Percentiles rank a stretch among this genome's conserved stretches.
phyloP scores from a whole-genome alignment of 2,113 vertebrate species.

The Heptranchias perlo region DNA sequence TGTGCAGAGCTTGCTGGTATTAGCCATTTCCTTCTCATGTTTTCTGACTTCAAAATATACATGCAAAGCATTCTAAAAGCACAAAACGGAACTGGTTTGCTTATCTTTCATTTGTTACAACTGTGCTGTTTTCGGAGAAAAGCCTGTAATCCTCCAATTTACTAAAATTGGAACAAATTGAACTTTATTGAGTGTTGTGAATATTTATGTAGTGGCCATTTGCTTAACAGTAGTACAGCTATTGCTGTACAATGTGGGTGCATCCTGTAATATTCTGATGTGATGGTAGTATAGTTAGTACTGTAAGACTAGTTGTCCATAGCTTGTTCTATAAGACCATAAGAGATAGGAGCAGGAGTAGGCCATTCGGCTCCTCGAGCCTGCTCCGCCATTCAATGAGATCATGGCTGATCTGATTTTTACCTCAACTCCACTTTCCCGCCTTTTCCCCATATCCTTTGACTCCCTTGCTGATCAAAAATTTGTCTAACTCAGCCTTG shows the following conservation, averaged over 20 bases:
- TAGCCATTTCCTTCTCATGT: conserved; percentile 27
- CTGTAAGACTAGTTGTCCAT: too few species aligned
- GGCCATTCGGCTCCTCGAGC: too few species aligned
- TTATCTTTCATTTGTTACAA: conserved; percentile 4
- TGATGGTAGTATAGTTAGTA: neutral
- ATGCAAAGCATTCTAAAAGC: neutral
- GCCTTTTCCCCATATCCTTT: too few species aligned
- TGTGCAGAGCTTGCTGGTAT: conserved; percentile 12
- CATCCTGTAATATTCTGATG: neutral
- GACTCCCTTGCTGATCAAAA: too few species aligned
- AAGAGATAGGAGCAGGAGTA: too few species aligned
- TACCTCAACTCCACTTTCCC: too few species aligned
- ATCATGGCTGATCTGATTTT: too few species aligned
- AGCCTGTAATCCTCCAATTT: neutral
- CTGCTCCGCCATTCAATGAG: too few species aligned
- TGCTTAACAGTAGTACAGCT: neutral
- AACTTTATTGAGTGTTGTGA: neutral
- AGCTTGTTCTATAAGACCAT: too few species aligned
- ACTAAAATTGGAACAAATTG: conserved; percentile 2
- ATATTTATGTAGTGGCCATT: neutral
- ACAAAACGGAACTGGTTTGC: conserved; percentile 3
- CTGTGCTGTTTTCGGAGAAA: neutral
- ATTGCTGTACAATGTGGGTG: neutral
- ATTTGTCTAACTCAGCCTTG: too few species aligned
- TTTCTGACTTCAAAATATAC: conserved; percentile 15